These are phyloP conservation scores for Cirrhinus molitorella DNA, from an alignment of 2,797 vertebrate species.

Conservation along the genomic window DNA sequence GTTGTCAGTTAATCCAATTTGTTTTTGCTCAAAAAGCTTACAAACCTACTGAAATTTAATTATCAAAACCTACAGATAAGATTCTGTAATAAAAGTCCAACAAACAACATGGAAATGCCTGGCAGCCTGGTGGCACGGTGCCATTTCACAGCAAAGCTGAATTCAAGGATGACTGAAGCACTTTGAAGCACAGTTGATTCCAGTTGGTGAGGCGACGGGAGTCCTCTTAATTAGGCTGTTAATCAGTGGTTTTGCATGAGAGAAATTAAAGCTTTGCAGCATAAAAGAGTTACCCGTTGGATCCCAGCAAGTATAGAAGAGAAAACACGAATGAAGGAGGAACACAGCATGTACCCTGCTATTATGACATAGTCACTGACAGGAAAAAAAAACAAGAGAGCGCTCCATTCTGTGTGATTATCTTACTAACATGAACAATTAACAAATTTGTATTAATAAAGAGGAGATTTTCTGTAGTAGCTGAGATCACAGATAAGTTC, in stretches of 20 bases:
- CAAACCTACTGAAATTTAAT: neutral
- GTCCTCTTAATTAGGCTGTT: slow-evolving; percentile 51
- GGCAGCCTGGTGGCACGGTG: slow-evolving; percentile 10
- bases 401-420: neutral
- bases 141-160: neutral
- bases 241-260: slow-evolving; percentile 48
- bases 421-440: slow-evolving; percentile 5
- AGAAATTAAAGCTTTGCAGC: slow-evolving; percentile 41
- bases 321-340: neutral
- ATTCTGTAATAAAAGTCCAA: slow-evolving; percentile 4
- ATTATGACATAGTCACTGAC: neutral
- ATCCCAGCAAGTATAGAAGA: slow-evolving; percentile 33
- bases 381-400: neutral
- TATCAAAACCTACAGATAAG: neutral
- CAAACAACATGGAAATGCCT: slow-evolving; percentile 14
- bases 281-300: slow-evolving; percentile 26
- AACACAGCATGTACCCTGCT: slow-evolving; percentile 10
- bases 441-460: neutral
- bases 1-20: too few species aligned
- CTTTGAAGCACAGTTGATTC: slow-evolving; percentile 35
- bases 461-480: neutral
- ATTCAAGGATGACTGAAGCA: slow-evolving; percentile 28
- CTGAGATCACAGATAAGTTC: neutral
- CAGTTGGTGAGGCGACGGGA: slow-evolving; percentile 32
- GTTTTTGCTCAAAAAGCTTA: neutral